Evolutionary conservation across 2,888 invertebrate genomes (phyloP).

Genomic region (Eudasyphora cyanicolor): DNA sequence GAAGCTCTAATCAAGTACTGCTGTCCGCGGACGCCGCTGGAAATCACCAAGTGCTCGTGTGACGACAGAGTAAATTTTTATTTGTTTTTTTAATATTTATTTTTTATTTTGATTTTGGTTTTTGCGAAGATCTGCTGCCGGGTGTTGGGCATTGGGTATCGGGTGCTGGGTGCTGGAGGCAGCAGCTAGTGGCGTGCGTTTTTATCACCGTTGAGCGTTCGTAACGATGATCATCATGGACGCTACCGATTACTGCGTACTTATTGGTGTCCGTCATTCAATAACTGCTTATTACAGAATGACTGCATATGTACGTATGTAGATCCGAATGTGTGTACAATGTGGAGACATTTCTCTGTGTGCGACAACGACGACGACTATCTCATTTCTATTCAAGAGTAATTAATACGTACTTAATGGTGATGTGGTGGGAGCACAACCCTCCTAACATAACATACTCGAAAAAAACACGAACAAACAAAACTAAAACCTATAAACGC

Average conservation of each 20-base stretch:
- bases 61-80: constrained; percentile 38
- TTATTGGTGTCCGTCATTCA: background rate
- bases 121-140: constrained; percentile 18
- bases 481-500: background rate
- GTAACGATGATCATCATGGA: background rate
- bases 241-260: background rate
- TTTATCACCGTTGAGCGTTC: too few relatives aligned
- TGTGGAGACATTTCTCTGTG: background rate
- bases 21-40: constrained; percentile 44
- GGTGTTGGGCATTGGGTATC: too few relatives aligned
- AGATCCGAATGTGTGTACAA: too few relatives aligned
- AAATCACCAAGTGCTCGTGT: constrained; percentile 43
- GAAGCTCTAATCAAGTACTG: constrained; percentile 43
- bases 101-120: background rate
- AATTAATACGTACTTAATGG: constrained; percentile 23
- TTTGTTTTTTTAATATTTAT: constrained; percentile 36
- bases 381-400: constrained; percentile 24
- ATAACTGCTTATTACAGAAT: background rate
- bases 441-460: background rate
- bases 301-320: too few relatives aligned
- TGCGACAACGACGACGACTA: background rate
- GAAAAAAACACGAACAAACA: background rate
- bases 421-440: constrained; percentile 21
- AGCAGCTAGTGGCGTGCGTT: too few relatives aligned
- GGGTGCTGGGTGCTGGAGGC: too few relatives aligned